Percentiles rank a stretch among this genome's conserved stretches.
Evolutionary conservation across 1,140 invertebrate species (phyloP).

Genomic region (Drosophila sulfurigaster): DNA sequence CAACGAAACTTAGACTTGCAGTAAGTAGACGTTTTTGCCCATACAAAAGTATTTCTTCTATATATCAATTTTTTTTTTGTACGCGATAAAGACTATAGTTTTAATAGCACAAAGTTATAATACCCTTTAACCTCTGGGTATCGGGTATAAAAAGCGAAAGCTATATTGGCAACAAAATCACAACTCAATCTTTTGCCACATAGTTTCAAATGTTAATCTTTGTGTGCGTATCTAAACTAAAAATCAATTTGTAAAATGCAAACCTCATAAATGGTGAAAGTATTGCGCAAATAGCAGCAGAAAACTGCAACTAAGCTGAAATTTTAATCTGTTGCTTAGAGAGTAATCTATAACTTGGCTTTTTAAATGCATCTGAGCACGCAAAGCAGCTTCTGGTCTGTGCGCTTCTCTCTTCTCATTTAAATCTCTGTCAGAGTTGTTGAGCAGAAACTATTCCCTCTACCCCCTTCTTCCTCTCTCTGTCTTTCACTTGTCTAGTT

Average conservation of each 20-base stretch:
- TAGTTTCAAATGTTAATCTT: not conserved
- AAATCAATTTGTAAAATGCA: slow-evolving; percentile 16
- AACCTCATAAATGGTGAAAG: not conserved
- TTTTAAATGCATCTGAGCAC: slow-evolving; percentile 19
- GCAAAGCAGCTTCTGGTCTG: slow-evolving; percentile 22
- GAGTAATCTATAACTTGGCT: slow-evolving; percentile 27
- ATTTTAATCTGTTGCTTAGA: slow-evolving; percentile 34
- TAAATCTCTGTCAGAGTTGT: slow-evolving; percentile 32
- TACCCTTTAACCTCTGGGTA: too few relatives aligned
- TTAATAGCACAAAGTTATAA: too few relatives aligned
- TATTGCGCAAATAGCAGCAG: not conserved
- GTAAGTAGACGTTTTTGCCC: too few relatives aligned
- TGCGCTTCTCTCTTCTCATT: slow-evolving; percentile 5
- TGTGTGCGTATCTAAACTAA: not conserved
- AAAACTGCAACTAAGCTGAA: slow-evolving; percentile 27
- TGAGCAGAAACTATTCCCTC: not conserved
- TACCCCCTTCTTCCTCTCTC: too few relatives aligned
- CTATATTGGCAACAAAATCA: not conserved
- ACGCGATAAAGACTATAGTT: too few relatives aligned
- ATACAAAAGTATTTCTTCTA: too few relatives aligned
- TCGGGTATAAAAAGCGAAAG: too few relatives aligned
- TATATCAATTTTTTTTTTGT: too few relatives aligned
- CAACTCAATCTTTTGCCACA: not conserved
- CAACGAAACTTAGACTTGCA: too few relatives aligned
- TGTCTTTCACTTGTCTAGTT: not conserved